Evolutionary conservation across 2,797 vertebrate genomes (phyloP), one percentile per base, ranked within the genome.

Genomic region (Ceryle rudis): DNA sequence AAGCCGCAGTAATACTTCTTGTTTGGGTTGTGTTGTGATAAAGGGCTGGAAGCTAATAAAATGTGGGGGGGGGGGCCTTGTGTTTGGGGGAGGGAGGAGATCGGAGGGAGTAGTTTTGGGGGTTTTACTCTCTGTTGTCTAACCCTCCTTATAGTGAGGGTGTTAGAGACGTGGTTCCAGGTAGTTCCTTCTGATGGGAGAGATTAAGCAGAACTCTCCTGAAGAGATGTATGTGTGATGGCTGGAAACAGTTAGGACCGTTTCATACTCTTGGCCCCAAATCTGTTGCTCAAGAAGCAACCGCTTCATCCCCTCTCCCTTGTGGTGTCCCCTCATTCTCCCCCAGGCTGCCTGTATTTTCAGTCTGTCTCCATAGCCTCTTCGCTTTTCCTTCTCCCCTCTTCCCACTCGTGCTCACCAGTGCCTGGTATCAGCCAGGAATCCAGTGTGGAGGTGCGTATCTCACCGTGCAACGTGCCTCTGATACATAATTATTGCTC

Each of bases 371-470:
- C 65, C 41, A 17, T 4, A 25, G 35, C 60, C 49, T 72, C 46
- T 83, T 18, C 10, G 67, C 49, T 49, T 62, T 21, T 46, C 9
- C 44, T 13, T 1, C 1, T 57, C 19, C 17, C 39, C 5, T 71
- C 22, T 58, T 81, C 28, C 55, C 55, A 29, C 37, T 20, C 11
- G 2, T 57, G 28, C 25, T 87, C 26, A 13, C 66, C 44, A 58
- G 51, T 0, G 0, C 39, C 70, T 62, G 66, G 3, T 22, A 5
- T 35, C 61, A 66, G 26, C 33, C 86, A 35, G 16, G 39, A 58
- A 25, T 74, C 42, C 2, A 2, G 74, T 25, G 2, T 0, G 0
- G 49, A 84, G 29, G 10, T 31, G 31, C 2, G 0, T 46, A 14
- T 42, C 46, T 41, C 25, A 0, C 14, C 31, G 10, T 5, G 5